Percentiles rank a stretch among this genome's conserved stretches.
phyloP scores from a whole-genome alignment of 2,888 invertebrate species.

The Sphaeridia pumilis region DNA sequence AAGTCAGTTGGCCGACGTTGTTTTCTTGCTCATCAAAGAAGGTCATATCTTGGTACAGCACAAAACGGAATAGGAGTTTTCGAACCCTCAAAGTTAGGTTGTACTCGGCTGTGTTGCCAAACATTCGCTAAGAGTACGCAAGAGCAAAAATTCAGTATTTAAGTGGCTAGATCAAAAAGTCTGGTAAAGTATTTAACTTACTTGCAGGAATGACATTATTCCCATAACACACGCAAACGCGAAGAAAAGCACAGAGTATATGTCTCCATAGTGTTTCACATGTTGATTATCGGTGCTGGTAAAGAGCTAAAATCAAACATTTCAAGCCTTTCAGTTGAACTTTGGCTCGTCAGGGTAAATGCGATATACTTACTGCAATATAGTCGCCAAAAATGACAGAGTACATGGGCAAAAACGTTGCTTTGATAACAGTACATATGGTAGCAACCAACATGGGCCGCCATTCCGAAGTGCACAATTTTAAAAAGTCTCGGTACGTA shows the following conservation, averaged over 20 bases:
- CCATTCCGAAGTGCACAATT: conserved; percentile 24
- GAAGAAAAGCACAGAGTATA: conserved; percentile 54
- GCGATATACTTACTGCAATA: conserved; percentile 25
- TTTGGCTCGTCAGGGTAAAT: too few relatives aligned
- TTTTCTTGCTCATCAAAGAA: conserved; percentile 59
- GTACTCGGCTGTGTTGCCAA: conserved; percentile 43
- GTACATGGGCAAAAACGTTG: conserved; percentile 24
- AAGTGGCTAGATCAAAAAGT: too few relatives aligned
- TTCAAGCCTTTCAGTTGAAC: too few relatives aligned
- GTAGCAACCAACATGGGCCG: conserved; percentile 15
- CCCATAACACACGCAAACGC: conserved; percentile 55
- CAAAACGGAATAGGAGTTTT: conserved; percentile 36
- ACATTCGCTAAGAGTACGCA: conserved; percentile 7
- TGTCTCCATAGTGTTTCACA: conserved; percentile 49
- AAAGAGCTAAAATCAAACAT: conserved; percentile 45
- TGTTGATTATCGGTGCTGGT: conserved; percentile 45
- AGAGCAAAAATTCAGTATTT: too few relatives aligned
- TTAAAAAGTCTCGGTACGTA: conserved; percentile 17
- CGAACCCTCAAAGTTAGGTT: conserved; percentile 42
- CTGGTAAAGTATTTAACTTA: too few relatives aligned
- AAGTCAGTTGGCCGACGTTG: conserved; percentile 57
- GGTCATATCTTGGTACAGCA: conserved; percentile 54
- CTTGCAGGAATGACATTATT: conserved; percentile 54
- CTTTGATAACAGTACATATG: conserved; percentile 22
- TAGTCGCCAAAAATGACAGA: conserved; percentile 29